phyloP scores from a whole-genome alignment of 2,888 invertebrate genomes.

The Philopedon plagiatum region DNA sequence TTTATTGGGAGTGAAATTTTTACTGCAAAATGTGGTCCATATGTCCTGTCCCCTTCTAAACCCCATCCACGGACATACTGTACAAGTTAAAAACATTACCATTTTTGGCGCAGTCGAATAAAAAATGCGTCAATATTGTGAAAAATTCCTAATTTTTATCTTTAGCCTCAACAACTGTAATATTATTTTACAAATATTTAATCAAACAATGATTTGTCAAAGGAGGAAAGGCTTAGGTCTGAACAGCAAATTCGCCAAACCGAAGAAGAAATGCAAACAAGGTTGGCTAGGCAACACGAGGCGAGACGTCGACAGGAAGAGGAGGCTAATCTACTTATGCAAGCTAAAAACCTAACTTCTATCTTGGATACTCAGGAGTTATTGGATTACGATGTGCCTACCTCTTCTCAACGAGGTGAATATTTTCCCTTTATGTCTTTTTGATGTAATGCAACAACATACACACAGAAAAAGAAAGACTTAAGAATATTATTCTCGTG shows the following conservation, averaged over 20 bases:
- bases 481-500: too few species aligned
- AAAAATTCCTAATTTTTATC: too few species aligned
- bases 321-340: slow-evolving; percentile 89
- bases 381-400: slow-evolving; percentile 22
- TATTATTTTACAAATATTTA: too few species aligned
- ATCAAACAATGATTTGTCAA: slow-evolving; percentile 13
- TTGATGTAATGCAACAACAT: background rate
- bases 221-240: slow-evolving; percentile 74
- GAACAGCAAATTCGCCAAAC: slow-evolving; percentile 77
- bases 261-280: slow-evolving; percentile 82
- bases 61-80: too few species aligned
- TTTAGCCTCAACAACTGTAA: too few species aligned
- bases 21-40: too few species aligned
- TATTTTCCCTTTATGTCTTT: background rate
- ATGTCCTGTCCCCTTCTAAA: too few species aligned
- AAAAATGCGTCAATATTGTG: too few species aligned
- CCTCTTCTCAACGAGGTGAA: slow-evolving; percentile 34
- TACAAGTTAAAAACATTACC: too few species aligned
- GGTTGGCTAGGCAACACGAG: slow-evolving; percentile 87
- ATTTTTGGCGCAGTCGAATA: too few species aligned
- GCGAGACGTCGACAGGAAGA: slow-evolving; percentile 86
- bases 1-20: too few species aligned
- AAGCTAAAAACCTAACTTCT: slow-evolving; percentile 73
- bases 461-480: too few species aligned
- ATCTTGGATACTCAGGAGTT: slow-evolving; percentile 82